Base-by-base conservation (phyloP, 2,888 invertebrate species). In the Cancer borealis region DNA sequence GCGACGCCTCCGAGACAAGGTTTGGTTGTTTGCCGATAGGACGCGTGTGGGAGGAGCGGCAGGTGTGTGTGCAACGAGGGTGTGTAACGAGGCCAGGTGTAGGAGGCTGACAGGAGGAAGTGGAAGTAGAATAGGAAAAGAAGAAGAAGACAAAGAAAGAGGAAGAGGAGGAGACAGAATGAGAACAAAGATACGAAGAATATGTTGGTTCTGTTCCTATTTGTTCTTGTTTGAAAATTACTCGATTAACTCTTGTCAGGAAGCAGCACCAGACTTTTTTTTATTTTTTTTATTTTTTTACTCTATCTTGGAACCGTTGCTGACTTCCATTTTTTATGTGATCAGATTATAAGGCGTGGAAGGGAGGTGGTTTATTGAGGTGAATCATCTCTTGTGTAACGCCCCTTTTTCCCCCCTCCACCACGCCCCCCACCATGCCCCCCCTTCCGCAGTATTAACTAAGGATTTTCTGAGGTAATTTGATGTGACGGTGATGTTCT, bases 11-110 rank as follows among this genome's bases (percentile, higher is more conserved):
- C 21, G n/a, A 8, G 2, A 66, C n/a, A 66, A n/a, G n/a, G 21
- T 14, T 66, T n/a, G n/a, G 66, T 66, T 66, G 66, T 66, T 66
- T 66, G n/a, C 66, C 66, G 66, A 66, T 66, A 66, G 66, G n/a
- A 66, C 21, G n/a, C n/a, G n/a, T 21, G n/a, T 66, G 66, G n/a
- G 66, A 66, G 66, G n/a, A 21, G 21, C 66, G 66, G 4, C 66
- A 66, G 66, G 66, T 66, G 66, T 54, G 66, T 6, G 66, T 4
- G 14, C n/a, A 66, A 66, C 66, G n/a, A 66, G 66, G 54, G 14
- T 54, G 54, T 54, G 14, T 54, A 54, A 12, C 12, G 10, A 49
- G 49, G 54, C 3, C 14, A 3, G 10, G 12, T 3, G 54, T 54
- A 14, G 54, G 54, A 54, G 12, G 54, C 54, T 3, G 54, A 17